Evolutionary conservation across 2,797 vertebrate genomes (phyloP).

Genomic region (Macrochelys suwanniensis): DNA sequence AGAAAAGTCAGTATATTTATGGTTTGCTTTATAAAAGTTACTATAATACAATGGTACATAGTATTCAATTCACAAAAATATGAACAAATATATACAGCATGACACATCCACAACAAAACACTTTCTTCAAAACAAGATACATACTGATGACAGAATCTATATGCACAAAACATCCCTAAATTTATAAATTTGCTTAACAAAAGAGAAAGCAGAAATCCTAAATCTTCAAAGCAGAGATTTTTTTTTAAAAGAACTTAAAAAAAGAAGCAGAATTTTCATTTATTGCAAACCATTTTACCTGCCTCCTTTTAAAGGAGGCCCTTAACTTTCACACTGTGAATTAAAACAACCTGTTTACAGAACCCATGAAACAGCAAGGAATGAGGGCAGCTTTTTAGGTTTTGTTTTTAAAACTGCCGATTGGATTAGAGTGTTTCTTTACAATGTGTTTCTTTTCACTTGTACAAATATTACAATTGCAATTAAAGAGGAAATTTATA

Average conservation of each 20-base stretch:
- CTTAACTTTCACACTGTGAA: slow-evolving; percentile 50
- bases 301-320: slow-evolving; percentile 73
- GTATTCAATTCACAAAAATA: slow-evolving; percentile 93
- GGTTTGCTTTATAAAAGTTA: slow-evolving; percentile 94
- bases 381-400: slow-evolving; percentile 36
- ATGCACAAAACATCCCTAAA: slow-evolving; percentile 84
- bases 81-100: slow-evolving; percentile 91
- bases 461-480: slow-evolving; percentile 79
- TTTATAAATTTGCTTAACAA: slow-evolving; percentile 71
- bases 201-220: slow-evolving; percentile 79
- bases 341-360: slow-evolving; percentile 63
- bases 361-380: slow-evolving; percentile 62
- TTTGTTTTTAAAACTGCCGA: slow-evolving; percentile 63
- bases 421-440: slow-evolving; percentile 55
- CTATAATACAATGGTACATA: slow-evolving; percentile 94
- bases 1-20: slow-evolving; percentile 94
- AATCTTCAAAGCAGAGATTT: slow-evolving; percentile 80
- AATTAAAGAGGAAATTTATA: slow-evolving; percentile 75
- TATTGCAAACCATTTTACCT: slow-evolving; percentile 79
- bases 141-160: slow-evolving; percentile 83
- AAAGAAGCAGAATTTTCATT: slow-evolving; percentile 54
- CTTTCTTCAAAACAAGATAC: slow-evolving; percentile 87
- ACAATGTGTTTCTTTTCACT: slow-evolving; percentile 45
- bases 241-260: slow-evolving; percentile 29
- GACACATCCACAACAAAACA: slow-evolving; percentile 89